A percentile compares a stretch with the other conserved stretches of the same genome.
These are phyloP conservation scores for Onchidella celtica DNA, from an alignment of 2,888 invertebrate genomes.

Conservation along the genomic window DNA sequence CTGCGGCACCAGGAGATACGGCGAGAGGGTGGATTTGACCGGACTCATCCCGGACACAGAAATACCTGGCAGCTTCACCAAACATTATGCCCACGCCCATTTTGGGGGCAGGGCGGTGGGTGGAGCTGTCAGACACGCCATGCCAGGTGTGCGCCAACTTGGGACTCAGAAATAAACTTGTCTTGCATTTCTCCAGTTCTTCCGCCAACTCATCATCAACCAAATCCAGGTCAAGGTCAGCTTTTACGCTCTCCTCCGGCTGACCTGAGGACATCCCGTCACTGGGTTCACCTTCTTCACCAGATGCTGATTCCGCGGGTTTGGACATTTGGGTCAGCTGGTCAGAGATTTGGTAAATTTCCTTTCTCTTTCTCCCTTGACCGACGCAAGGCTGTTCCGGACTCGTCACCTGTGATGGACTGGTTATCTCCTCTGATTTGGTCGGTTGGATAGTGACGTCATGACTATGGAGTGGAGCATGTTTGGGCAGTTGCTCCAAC, in stretches of 20 bases:
- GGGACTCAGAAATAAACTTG: conserved; percentile 63
- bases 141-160: conserved; percentile 71
- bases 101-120: conserved; percentile 43
- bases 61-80: not conserved
- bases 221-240: not conserved
- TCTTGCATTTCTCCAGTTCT: conserved; percentile 20
- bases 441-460: not conserved
- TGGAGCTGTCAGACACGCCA: conserved; percentile 55
- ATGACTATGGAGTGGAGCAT: not conserved
- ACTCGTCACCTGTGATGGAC: not conserved
- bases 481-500: not conserved
- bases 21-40: not conserved
- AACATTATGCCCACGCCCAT: conserved; percentile 53
- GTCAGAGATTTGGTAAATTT: not conserved
- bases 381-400: not conserved
- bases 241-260: too few species aligned
- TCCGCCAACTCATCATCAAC: not conserved
- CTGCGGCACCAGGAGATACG: not conserved
- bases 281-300: not conserved
- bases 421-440: not conserved
- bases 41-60: not conserved
- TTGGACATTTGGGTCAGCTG: not conserved
- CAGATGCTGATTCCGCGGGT: not conserved
- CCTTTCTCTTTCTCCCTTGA: not conserved
- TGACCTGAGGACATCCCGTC: not conserved